Evolutionary conservation across 64 coral and sea anemone genomes (phyloP), one percentile per base, ranked within the genome.

Genomic region (Montipora capricornis): DNA sequence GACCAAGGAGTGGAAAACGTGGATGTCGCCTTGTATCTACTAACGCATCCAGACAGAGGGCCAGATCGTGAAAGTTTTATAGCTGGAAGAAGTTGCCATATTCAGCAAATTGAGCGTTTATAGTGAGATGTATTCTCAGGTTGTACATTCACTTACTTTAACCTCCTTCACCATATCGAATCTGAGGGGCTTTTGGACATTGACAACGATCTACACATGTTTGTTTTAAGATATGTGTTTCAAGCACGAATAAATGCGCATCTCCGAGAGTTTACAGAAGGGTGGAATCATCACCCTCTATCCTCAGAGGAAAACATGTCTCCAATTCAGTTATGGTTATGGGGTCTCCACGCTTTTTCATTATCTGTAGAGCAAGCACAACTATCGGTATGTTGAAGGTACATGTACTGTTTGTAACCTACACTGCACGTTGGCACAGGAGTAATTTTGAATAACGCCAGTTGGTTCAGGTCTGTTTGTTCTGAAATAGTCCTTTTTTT

Each of bases 291-390:
- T 55, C 52, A 55, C 52, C 52, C 52, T 55, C 52, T 74, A 20
- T 74, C 71, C 71, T 37, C 71, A 74, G 71, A 74, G 71, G 71
- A 74, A 74, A 74, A 74, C 71, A 74, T 74, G 4, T 74, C 71
- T 74, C 71, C 71, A 74, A 74, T 20, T 74, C n/a, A n/a, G n/a
- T n/a, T n/a, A n/a, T n/a, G n/a, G n/a, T n/a, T n/a, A n/a, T n/a
- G n/a, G n/a, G n/a, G n/a, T n/a, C n/a, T n/a, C n/a, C n/a, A n/a
- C n/a, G n/a, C n/a, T n/a, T n/a, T n/a, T n/a, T 74, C 15, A 6
- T 20, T 74, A n/a, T 74, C 15, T 74, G 71, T 1, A 74, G 52
- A 55, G 52, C 52, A 55, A 55, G 52, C 52, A 55, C 52, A 55
- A 55, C 52, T 55, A 55, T 76, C 29, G 74, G 44, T 76, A 76